A percentile compares a stretch with the other conserved stretches of the same genome.
These are phyloP conservation scores for Microchrysa polita DNA, from an alignment of 2,888 invertebrate species.

Conservation along the genomic window DNA sequence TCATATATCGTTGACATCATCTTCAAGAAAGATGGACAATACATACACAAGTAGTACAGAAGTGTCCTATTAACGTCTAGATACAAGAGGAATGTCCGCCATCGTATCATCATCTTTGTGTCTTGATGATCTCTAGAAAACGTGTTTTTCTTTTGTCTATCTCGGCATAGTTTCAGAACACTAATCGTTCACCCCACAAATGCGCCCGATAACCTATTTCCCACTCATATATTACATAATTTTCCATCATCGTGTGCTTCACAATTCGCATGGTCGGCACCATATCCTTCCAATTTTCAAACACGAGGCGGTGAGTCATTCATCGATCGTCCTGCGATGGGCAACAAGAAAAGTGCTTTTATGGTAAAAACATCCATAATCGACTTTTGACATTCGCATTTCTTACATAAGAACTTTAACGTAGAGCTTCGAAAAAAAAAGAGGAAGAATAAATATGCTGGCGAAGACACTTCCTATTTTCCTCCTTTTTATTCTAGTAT, in stretches of 20 bases:
- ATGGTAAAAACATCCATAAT: conserved; percentile 14
- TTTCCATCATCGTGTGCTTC: background rate
- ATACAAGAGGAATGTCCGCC: background rate
- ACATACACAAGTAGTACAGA: background rate
- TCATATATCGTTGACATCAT: conserved; percentile 1
- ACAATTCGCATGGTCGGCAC: background rate
- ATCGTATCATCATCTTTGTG: too few relatives aligned
- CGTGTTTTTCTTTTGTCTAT: background rate
- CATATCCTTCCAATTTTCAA: too few relatives aligned
- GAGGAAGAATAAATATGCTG: conserved; percentile 10
- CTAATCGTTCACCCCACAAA: background rate
- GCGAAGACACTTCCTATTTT: background rate
- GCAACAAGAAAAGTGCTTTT: conserved; percentile 22
- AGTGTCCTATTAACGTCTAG: background rate
- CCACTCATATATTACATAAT: conserved; percentile 15
- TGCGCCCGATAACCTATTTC: too few relatives aligned
- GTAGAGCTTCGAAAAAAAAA: background rate
- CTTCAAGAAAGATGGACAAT: background rate
- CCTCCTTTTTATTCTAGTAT: too few relatives aligned
- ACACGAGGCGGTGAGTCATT: background rate
- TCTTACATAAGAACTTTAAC: background rate
- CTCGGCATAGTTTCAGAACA: background rate
- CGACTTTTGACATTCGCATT: conserved; percentile 17
- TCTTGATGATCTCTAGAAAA: too few relatives aligned
- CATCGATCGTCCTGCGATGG: conserved; percentile 1